phyloP scores from a whole-genome alignment of 2,888 invertebrate genomes.

The Caenorhabditis sp. region DNA sequence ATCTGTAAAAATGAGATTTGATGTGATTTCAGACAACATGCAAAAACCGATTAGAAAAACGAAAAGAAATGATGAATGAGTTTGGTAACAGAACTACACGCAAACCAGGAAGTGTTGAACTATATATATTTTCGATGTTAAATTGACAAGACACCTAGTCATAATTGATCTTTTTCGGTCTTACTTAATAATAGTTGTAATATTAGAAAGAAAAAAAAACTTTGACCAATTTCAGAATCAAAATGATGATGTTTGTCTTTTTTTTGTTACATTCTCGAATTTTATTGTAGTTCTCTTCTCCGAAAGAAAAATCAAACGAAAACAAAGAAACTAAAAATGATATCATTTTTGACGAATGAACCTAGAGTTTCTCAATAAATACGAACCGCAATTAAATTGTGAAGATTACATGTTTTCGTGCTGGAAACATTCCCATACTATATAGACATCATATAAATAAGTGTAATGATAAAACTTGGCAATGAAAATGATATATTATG shows the following conservation, averaged over 20 bases:
- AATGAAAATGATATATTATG: background rate
- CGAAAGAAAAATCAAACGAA: too few relatives aligned
- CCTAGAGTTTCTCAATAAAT: too few relatives aligned
- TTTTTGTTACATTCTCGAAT: too few relatives aligned
- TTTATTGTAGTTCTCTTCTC: too few relatives aligned
- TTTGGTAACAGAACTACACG: background rate
- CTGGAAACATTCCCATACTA: background rate
- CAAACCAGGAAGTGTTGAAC: background rate
- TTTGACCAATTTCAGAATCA: too few relatives aligned
- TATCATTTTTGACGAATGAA: too few relatives aligned
- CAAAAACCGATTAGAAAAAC: background rate
- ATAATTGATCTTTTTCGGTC: background rate
- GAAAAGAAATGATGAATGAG: background rate
- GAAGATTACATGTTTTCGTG: background rate
- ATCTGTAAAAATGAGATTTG: constrained; percentile 24
- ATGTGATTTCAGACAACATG: background rate
- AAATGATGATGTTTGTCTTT: too few relatives aligned
- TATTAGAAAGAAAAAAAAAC: too few relatives aligned
- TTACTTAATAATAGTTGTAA: too few relatives aligned
- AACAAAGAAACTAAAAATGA: too few relatives aligned
- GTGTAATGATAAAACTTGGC: background rate
- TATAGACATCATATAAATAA: background rate
- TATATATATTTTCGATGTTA: background rate
- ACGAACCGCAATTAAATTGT: too few relatives aligned
- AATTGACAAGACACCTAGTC: background rate